Evolutionary conservation across 2,113 vertebrate genomes (phyloP).

Genomic region (Dicaeum eximium): DNA sequence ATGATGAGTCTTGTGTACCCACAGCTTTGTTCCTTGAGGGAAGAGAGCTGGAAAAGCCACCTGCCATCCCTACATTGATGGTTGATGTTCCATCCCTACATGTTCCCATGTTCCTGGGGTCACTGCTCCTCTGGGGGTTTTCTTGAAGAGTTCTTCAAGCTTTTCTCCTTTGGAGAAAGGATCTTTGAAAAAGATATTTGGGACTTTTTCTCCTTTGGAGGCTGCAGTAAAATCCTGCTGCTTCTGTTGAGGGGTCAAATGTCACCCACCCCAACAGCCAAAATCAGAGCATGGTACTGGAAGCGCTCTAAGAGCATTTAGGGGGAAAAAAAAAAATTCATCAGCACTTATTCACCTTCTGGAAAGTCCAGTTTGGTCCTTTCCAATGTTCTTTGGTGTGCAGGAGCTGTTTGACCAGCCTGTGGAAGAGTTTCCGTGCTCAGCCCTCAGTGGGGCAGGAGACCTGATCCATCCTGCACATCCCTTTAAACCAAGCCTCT

Average conservation of each 20-base stretch:
- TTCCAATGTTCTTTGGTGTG: background rate
- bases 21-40: background rate
- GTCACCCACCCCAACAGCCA: background rate
- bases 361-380: background rate
- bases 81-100: background rate
- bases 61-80: background rate
- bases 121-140: background rate
- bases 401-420: background rate
- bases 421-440: background rate
- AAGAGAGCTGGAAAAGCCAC: background rate
- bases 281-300: background rate
- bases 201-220: background rate
- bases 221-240: background rate
- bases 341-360: background rate
- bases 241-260: background rate
- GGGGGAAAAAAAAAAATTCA: background rate
- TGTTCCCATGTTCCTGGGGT: rapidly evolving
- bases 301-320: rapidly evolving
- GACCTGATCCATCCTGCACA: background rate
- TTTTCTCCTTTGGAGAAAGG: background rate
- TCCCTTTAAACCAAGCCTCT: slow-evolving; percentile 38
- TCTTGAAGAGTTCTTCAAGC: background rate
- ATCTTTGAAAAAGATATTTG: background rate
- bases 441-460: background rate
- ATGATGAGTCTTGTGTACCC: background rate